Evolutionary conservation across 2,113 vertebrate species (phyloP), one percentile per base, ranked within the genome.

Genomic region (Holacanthus passer): DNA sequence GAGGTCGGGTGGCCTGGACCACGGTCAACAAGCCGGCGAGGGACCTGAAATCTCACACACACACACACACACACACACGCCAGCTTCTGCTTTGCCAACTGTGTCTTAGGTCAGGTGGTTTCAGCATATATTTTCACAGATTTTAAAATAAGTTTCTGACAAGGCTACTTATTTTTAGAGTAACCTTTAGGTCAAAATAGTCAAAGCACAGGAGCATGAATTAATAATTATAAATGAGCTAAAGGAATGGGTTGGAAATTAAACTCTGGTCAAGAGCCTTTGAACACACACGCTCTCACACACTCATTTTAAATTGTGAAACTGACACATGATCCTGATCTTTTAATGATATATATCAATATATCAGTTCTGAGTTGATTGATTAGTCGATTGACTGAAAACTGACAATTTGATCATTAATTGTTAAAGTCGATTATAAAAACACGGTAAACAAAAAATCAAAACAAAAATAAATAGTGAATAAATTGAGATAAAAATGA

Each of bases 1-100:
- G 84, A 94, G 94, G 95, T 95, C 92, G 94, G 9, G 82, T 80
- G 82, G 75, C 74, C 85, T 91, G 84, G 81, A 87, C 91, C 74
- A 76, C 86, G 87, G 85, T 89, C 90, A 90, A 84, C 84, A 75
- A 80, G 71, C 68, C 37, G 19, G 47, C 11, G 24, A 63, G 47
- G 45, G 79, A 45, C 45, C 29, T 39, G 63, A 58, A 78, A 72
- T 60, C 52, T 32, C 68, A 29, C 70, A 63, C 66, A 17, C 66
- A 79, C 84, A 69, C 64, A 53, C 27, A 24, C 58, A 56, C 70
- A 37, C 35, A 37, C 64, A 73, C 60, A 59, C 20, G 32, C 11
- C 58, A 35, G 27, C 4, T 24, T 48, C 14, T 9, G 32, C 31
- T 37, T 50, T 66, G 35, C 67, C 70, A 73, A 48, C 1, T 78